Base-by-base conservation (phyloP, 2,113 vertebrate genomes). In the Prunella fulvescens region DNA sequence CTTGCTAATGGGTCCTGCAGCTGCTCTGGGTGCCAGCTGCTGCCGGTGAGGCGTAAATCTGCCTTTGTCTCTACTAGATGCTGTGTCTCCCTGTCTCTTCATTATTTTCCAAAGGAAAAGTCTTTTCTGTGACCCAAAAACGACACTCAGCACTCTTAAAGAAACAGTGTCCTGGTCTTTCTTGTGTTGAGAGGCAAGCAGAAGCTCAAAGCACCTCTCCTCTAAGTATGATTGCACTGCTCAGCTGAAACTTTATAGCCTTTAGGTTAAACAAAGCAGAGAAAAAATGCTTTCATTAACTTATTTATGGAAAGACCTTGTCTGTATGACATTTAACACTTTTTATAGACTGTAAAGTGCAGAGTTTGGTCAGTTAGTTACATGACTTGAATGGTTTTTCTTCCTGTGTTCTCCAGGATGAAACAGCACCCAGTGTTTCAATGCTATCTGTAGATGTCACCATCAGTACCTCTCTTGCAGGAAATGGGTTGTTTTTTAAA, bases 311-410 rank as follows among this genome's bases (percentile, higher is more conserved):
- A 87, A 95, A 93, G 61, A 80, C 48, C 45, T 76, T 90, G 71
- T 69, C 94, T 93, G 45, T 79, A 31, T 71, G 80, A 85, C 78
- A 93, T 93, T 92, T 81, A 81, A 69, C 44, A 91, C 72, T 84
- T 96, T 95, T 96, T 93, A 94, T 92, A 92, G 81, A 91, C 72
- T 95, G 70, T 54, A 61, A 95, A 93, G 76, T 81, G 61, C 69
- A 88, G 66, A 64, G 53, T 94, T 96, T 93, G 92, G 60, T 93
- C 74, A 94, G 64, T 71, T 69, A 80, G 67, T 95, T 93, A 84
- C 57, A 74, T 3, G 31, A 88, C 35, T 50, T 84, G 65, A 93
- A 57, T 74, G 65, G 12, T 37, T 92, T 94, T 88, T 86, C 40
- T 61, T 62, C 66, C 58, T 54, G 39, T 42, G 33, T 35, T 86